Evolutionary conservation across 2,888 invertebrate species (phyloP), one percentile per base, ranked within the genome.

Genomic region (Asteroscopus sphinx): DNA sequence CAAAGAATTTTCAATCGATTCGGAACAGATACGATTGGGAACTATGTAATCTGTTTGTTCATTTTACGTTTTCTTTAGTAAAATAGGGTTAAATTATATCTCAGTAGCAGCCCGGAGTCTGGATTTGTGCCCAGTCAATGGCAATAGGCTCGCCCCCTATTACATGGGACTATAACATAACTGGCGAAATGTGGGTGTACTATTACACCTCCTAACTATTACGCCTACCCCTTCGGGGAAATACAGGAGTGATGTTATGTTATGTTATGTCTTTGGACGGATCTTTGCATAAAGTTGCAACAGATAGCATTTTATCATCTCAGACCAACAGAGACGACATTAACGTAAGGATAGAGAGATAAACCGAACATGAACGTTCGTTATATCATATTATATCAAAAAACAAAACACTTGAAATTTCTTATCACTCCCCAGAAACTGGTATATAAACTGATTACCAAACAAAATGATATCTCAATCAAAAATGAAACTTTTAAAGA

Each of bases 361-460:
- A 26, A 48, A 48, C 30, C 12, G 4, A 25, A 26, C 7, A 26
- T 45, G 39, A 46, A 41, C 30, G 32, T 47, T 42, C 9, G 28
- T 37, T 42, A 51, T 37, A 41, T 58, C 21, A 33, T 32, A 17
- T n/a, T n/a, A 12, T 53, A 58, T 58, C 35, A 53, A 30, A 48
- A 55, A 63, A 73, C 48, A 73, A 73, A 73, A 37, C 49, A 73
- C 73, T 71, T 63, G 62, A 73, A 51, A 39, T 45, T 37, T 56
- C 58, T 73, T 71, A 71, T 73, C 74, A 44, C 5, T 45, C 7
- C 28, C 9, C 8, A 30, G 21, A 36, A 65, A 48, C 13, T 30
- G 45, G 45, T 73, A 73, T 73, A 73, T 58, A 73, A 45, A 47
- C 28, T 42, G 45, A 46, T 41, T 37, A 30, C 26, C 40, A 63